Base-by-base conservation (phyloP, 1,140 invertebrate species). In the Drosophila sturtevanti region DNA sequence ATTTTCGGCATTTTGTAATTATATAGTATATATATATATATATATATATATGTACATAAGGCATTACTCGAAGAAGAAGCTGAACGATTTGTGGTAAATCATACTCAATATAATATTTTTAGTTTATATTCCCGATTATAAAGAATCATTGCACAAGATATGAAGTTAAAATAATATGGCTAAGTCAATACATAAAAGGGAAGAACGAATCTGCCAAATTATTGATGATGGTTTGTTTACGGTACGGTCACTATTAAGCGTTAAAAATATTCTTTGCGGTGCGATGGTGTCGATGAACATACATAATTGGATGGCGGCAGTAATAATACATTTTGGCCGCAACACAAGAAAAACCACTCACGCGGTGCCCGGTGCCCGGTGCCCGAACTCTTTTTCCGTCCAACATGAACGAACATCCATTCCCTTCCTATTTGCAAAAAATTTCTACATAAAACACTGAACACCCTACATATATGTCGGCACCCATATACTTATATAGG, bases 261-360 rank as follows among this genome's bases (percentile, higher is more conserved):
- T 73, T 73, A 52, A 77, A 63, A 65, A 69, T 70, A 62, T 64
- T 77, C 52, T 77, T 65, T 73, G 64, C 61, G 69, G 64, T 63
- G 59, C 65, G 70, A 56, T 66, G 55, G 60, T 66, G 74, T 65
- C 58, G 71, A 74, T 77, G 74, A 74, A 77, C 62, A 77, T 63
- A 73, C 61, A 72, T 77, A 77, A 77, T 74, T 77, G 74, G 71
- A 66, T 58, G 69, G 58, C 64, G 62, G 65, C 71, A 74, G 74
- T 77, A 77, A 77, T 77, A 69, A 77, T 67, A 77, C 71, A 74
- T 77, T 74, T 77, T 59, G 74, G 71, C 74, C 69, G 71, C 59
- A 60, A 72, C 60, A 58, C 72, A 74, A 74, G 55, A 72, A 76
- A 65, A 68, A 55, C 38, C 70, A 56, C 62, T 70, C 55, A 54